These are phyloP conservation scores for Xyrauchen texanus DNA, from an alignment of 2,113 vertebrate species.

Conservation along the genomic window DNA sequence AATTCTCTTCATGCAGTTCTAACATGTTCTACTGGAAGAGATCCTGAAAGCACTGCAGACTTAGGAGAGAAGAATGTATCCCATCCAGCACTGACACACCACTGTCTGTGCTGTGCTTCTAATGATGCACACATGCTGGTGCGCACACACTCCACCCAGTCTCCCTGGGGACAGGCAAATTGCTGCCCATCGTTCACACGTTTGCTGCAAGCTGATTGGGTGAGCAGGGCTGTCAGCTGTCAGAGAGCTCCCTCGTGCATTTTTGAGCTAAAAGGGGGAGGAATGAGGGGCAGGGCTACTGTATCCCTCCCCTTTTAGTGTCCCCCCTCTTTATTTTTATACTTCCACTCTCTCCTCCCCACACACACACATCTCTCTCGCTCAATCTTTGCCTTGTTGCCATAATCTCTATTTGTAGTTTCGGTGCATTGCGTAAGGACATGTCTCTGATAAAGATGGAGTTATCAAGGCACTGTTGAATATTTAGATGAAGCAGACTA, in stretches of 20 bases:
- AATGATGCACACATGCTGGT: conserved; percentile 47
- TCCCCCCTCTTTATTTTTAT: background rate
- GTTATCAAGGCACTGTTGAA: too few species aligned
- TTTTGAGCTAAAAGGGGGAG: background rate
- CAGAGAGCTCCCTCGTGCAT: conserved; percentile 27
- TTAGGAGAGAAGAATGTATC: conserved; percentile 29
- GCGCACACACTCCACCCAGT: conserved; percentile 44
- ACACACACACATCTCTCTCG: background rate
- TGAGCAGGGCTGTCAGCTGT: conserved; percentile 57
- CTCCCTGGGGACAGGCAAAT: conserved; percentile 66
- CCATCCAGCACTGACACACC: conserved; percentile 20
- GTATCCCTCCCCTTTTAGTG: background rate
- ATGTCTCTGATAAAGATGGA: too few species aligned
- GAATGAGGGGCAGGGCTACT: background rate
- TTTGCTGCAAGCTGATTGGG: conserved; percentile 56
- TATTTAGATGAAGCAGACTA: too few species aligned
- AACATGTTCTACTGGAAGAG: background rate
- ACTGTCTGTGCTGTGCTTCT: conserved; percentile 39
- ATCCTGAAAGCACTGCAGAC: conserved; percentile 5
- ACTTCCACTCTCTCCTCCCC: background rate
- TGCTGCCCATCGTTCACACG: conserved; percentile 48
- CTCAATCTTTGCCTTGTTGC: background rate
- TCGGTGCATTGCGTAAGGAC: background rate
- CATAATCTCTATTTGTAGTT: conserved; percentile 8
- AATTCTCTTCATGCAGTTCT: conserved; percentile 1